Evolutionary conservation across 2,888 invertebrate species (phyloP).

Genomic region (Desoria tigrina): DNA sequence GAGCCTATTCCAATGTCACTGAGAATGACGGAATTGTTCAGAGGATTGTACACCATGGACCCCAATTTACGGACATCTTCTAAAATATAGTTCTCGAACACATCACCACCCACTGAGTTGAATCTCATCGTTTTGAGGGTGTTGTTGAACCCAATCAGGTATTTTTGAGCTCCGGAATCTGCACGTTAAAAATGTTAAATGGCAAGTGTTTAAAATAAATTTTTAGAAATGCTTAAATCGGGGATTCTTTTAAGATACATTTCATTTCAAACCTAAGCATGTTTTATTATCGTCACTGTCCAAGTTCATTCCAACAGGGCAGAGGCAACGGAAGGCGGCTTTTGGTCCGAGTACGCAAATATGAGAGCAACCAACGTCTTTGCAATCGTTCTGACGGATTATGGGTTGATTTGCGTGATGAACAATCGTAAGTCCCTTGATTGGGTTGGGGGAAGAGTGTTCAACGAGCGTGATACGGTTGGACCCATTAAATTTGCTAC

Average conservation of each 20-base stretch:
- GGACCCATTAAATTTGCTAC: constrained; percentile 75
- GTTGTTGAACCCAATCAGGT: constrained; percentile 55
- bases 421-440: constrained; percentile 72
- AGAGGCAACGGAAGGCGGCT: constrained; percentile 64
- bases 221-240: no score
- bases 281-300: constrained; percentile 27
- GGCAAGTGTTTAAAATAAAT: no score
- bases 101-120: constrained; percentile 56
- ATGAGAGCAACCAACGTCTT: constrained; percentile 68
- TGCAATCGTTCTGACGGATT: constrained; percentile 64
- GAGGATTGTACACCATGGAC: constrained; percentile 68
- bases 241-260: no score
- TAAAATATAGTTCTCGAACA: constrained; percentile 52
- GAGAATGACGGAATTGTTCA: constrained; percentile 58
- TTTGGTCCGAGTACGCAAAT: constrained; percentile 71
- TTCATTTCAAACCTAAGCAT: constrained; percentile 42
- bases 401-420: constrained; percentile 67
- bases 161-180: constrained; percentile 37
- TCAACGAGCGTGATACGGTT: constrained; percentile 63
- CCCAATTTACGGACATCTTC: constrained; percentile 60
- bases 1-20: constrained; percentile 62
- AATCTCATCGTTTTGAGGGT: constrained; percentile 53
- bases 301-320: constrained; percentile 69
- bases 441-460: constrained; percentile 59
- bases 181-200: no score